A percentile compares a stretch with the other conserved stretches of the same genome.
Evolutionary conservation across 2,113 vertebrate species (phyloP).

Genomic region (Mustela lutreola): DNA sequence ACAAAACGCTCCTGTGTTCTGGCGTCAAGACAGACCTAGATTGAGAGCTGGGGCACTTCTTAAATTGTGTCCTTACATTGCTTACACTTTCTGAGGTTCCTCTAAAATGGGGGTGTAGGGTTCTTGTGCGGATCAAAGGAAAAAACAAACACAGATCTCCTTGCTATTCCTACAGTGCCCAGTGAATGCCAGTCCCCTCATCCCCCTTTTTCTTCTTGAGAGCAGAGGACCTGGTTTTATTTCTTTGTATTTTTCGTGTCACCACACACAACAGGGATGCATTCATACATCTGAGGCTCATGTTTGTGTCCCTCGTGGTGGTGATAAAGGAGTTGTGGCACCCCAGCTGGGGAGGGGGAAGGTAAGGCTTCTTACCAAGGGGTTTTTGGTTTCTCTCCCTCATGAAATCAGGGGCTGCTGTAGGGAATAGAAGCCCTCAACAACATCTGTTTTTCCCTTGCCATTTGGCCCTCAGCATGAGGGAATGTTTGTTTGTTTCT

Average conservation of each 20-base stretch:
- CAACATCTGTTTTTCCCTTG: background rate
- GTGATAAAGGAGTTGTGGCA: background rate
- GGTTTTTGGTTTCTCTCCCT: background rate
- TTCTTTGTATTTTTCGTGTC: background rate
- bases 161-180: background rate
- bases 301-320: background rate
- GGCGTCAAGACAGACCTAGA: background rate
- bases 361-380: background rate
- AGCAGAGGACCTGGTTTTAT: background rate
- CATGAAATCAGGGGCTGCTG: background rate
- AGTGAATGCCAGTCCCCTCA: background rate
- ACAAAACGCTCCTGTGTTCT: background rate
- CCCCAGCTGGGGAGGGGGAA: background rate
- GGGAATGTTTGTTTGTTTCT: background rate
- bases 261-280: background rate
- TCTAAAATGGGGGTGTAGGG: background rate
- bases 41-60: background rate
- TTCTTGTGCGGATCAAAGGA: background rate
- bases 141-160: background rate
- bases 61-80: background rate
- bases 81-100: background rate
- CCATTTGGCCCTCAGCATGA: background rate
- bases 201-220: background rate
- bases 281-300: background rate
- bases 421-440: background rate